Conservation (phyloP, 1,140 invertebrate genomes). For the Drosophila busckii region DNA sequence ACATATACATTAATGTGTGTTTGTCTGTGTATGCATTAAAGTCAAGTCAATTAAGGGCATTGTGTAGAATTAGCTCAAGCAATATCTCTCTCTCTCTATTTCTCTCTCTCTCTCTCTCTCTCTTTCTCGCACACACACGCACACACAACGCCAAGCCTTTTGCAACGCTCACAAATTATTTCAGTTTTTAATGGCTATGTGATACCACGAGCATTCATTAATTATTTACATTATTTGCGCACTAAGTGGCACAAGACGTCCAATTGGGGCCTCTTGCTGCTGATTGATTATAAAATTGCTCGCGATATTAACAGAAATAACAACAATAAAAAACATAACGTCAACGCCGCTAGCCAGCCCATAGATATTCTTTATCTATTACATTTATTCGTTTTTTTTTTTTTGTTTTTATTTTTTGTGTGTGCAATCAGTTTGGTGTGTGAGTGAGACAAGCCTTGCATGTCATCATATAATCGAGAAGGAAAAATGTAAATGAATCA, state of each 20-base stretch:
- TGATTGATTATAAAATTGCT: slow-evolving; percentile 63
- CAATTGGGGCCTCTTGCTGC: slow-evolving; percentile 10
- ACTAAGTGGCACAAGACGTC: slow-evolving; percentile 4
- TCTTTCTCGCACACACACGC: not conserved
- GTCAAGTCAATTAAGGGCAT: too few relatives aligned
- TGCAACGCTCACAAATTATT: slow-evolving; percentile 16
- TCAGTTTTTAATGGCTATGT: slow-evolving; percentile 28
- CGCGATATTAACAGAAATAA: slow-evolving; percentile 29
- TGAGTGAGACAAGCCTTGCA: slow-evolving; percentile 37
- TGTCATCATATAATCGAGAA: slow-evolving; percentile 49
- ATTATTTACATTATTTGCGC: slow-evolving; percentile 25
- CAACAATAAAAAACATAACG: slow-evolving; percentile 16
- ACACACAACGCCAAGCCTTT: too few relatives aligned
- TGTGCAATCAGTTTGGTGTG: too few relatives aligned
- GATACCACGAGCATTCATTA: slow-evolving; percentile 11
- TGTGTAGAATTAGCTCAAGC: too few relatives aligned
- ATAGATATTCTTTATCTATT: not conserved
- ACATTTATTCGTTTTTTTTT: not conserved
- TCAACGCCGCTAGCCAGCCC: not conserved
- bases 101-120: not conserved
- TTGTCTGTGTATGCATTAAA: too few relatives aligned
- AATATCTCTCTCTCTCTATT: too few relatives aligned
- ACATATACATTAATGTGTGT: too few relatives aligned
- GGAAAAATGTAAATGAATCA: slow-evolving; percentile 58
- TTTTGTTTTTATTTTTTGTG: not conserved